Evolutionary conservation across 2,888 invertebrate species (phyloP), one percentile per base, ranked within the genome.

Genomic region (Ornithoptera alexandrae): DNA sequence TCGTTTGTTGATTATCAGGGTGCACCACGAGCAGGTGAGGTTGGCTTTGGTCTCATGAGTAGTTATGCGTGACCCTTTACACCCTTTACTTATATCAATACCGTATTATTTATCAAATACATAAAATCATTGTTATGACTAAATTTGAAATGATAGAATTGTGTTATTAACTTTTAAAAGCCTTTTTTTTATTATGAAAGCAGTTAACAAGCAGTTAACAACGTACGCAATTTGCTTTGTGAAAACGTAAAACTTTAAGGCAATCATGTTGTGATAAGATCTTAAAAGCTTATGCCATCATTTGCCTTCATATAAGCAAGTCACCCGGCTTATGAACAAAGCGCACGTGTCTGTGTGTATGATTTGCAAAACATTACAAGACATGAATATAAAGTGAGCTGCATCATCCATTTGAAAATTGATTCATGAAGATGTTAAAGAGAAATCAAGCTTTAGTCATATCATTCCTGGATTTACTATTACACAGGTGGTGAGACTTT

Each of bases 321-420:
- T 68, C 64, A 68, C 60, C 68, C 68, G 64, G 76, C 81, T 81
- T 78, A 74, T 75, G 74, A 68, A 64, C 68, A 64, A 63, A 81
- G 80, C 79, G 76, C 78, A 78, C 76, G 83, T 88, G 81, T 89
- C 88, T 89, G 79, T 84, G 82, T 78, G 80, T 82, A 83, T 87
- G 89, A 89, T 85, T 88, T 87, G 88, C 87, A 79, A 84, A 83
- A 85, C 84, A 79, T 83, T 78, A 78, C 81, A 79, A 79, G 82
- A 82, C 78, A 78, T 84, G 89, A 85, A 88, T 88, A 84, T 84
- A 81, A 88, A 90, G 80, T 83, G 83, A 84, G 81, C 78, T 78
- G 69, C 64, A 68, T 72, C 61, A 60, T 68, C 61, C 64, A 63
- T 22, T 60, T 56, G 8, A 56, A 62, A 62, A 36, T 59, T 64